A percentile compares a stretch with the other conserved stretches of the same genome.
phyloP scores from a whole-genome alignment of 64 coral and sea anemone species.

The Astreopora myriophthalma region DNA sequence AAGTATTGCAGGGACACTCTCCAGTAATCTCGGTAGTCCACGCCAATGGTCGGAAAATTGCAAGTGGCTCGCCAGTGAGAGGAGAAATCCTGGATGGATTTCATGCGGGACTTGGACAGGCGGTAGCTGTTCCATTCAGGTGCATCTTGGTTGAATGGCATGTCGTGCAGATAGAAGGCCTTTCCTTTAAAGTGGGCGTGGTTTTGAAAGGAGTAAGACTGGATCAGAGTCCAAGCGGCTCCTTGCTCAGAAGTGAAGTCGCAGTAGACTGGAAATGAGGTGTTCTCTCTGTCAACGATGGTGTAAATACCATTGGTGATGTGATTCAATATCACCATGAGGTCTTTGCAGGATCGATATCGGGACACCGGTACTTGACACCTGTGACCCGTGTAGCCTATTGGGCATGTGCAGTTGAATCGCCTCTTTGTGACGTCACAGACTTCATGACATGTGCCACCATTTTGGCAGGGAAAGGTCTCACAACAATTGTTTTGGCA shows the following conservation, averaged over 20 bases:
- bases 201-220: constrained; percentile 7
- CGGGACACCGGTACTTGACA: neutral
- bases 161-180: constrained; percentile 3
- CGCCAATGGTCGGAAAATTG: neutral
- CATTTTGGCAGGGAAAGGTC: neutral
- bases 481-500: neutral
- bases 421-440: neutral
- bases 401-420: neutral
- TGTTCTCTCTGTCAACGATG: neutral
- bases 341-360: neutral
- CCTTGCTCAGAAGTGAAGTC: neutral
- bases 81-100: neutral
- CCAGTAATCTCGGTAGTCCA: constrained; percentile 32
- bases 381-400: neutral
- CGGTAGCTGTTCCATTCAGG: constrained; percentile 38
- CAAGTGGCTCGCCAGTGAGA: constrained; percentile 55
- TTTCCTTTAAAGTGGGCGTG: neutral
- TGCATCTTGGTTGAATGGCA: constrained; percentile 35
- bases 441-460: neutral
- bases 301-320: neutral
- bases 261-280: constrained; percentile 10
- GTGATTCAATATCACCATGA: neutral
- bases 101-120: constrained; percentile 23
- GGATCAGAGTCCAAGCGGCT: constrained; percentile 8
- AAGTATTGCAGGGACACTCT: neutral